Base-by-base conservation (phyloP, 1,140 invertebrate genomes). In the Dendrolimus punctatus region DNA sequence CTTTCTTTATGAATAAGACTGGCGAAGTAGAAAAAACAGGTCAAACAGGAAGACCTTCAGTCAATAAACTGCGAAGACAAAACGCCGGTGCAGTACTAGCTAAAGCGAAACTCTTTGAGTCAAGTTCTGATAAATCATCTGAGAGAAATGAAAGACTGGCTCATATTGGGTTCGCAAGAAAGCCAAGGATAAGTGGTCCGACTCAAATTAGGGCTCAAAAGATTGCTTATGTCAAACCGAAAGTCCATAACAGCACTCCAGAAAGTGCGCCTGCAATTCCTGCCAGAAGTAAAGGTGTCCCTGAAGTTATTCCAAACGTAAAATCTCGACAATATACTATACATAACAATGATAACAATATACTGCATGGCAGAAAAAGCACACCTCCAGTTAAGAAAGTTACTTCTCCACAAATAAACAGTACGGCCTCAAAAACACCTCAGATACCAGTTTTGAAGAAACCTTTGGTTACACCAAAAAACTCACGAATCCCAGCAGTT, bases 71-170 rank as follows among this genome's bases (percentile, higher is more conserved):
- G 7, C 81, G 91, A 38, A 75, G 80, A 5, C 90, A 91, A 68
- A 92, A 92, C 62, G 90, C 90, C 1, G 91, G 91, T 5, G 90
- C 91, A 70, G 91, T 92, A 3, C 69, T 91, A 9, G 90, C 89
- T 0, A 91, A 91, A 72, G 90, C 91, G 0, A 91, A 90, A 63
- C 77, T 91, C 6, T 92, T 92, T 60, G 90, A 91, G 62, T 76
- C 83, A 7, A 81, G 80, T 55, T 86, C 83, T 2, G 83, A 86
- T 51, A 84, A 79, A 48, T 84, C 83, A n/a, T 84, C 80, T 5
- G 82, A 84, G 48, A 57, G 49, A 55, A 69, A 69, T 40, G 78
- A 84, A n/a, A 82, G 77, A 55, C 49, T 49, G 1, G 51, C 55
- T 39, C 66, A 80, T 45, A 60, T 57, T 5, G 75, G 71, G n/a